These are phyloP conservation scores for Platycheirus albimanus DNA, from an alignment of 2,888 invertebrate species.

Conservation along the genomic window DNA sequence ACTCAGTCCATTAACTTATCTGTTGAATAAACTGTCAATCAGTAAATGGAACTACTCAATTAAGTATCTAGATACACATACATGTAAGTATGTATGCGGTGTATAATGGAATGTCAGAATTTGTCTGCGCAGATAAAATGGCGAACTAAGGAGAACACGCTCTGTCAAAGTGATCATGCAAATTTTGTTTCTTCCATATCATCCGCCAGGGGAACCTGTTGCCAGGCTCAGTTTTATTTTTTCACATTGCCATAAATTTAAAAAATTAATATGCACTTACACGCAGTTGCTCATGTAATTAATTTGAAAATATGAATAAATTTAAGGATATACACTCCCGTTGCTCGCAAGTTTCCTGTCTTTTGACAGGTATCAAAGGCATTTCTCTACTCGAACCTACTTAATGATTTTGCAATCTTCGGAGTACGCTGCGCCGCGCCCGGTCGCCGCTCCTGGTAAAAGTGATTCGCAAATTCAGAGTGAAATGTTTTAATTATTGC, in stretches of 20 bases:
- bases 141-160: constrained; percentile 3
- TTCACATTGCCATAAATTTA: constrained; percentile 31
- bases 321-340: constrained; percentile 56
- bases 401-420: constrained; percentile 27
- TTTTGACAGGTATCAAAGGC: constrained; percentile 3
- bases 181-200: constrained; percentile 35
- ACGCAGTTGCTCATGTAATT: constrained; percentile 24
- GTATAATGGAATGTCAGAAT: constrained; percentile 60
- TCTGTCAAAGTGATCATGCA: constrained; percentile 54
- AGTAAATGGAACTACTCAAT: constrained; percentile 69
- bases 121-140: constrained; percentile 45
- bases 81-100: not conserved
- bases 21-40: constrained; percentile 70
- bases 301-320: constrained; percentile 57
- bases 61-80: constrained; percentile 36
- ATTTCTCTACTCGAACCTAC: constrained; percentile 20
- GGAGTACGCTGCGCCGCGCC: too few species aligned
- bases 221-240: not conserved
- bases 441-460: too few species aligned
- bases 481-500: constrained; percentile 74
- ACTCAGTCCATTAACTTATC: constrained; percentile 70
- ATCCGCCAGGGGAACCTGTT: constrained; percentile 30
- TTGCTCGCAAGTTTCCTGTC: constrained; percentile 21
- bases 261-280: constrained; percentile 3
- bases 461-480: constrained; percentile 61